Percentiles rank a stretch among this genome's conserved stretches.
These are phyloP conservation scores for Borostomias antarcticus DNA, from an alignment of 2,797 vertebrate genomes.

Conservation along the genomic window DNA sequence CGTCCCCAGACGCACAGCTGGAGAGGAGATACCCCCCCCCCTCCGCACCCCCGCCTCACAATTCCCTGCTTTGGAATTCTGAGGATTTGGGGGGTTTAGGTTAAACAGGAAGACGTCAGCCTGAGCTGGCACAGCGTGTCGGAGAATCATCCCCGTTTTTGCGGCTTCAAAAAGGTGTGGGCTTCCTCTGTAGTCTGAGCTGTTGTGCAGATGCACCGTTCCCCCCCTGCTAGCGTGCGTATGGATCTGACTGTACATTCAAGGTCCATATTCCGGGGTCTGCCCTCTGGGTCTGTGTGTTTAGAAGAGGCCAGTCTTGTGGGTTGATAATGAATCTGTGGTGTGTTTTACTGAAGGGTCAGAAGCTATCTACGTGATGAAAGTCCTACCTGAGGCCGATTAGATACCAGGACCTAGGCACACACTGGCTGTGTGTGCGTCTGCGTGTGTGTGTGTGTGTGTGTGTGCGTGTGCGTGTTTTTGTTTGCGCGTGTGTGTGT, in stretches of 20 bases:
- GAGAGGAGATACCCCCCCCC: background rate
- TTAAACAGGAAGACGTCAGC: constrained; percentile 41
- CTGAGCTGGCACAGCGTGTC: constrained; percentile 41
- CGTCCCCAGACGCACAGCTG: constrained; percentile 12
- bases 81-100: constrained; percentile 46
- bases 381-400: constrained; percentile 67
- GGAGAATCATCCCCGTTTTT: constrained; percentile 12
- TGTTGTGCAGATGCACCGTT: too few relatives aligned
- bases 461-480: constrained; percentile 23
- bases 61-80: constrained; percentile 45
- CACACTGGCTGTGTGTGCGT: constrained; percentile 49
- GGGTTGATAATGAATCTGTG: constrained; percentile 47
- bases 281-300: background rate
- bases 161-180: too few relatives aligned
- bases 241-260: too few relatives aligned
- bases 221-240: too few relatives aligned
- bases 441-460: constrained; percentile 28
- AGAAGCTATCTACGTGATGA: constrained; percentile 60
- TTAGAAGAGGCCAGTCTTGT: too few relatives aligned
- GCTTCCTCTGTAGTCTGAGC: too few relatives aligned
- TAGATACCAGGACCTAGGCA: constrained; percentile 59
- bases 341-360: constrained; percentile 43
- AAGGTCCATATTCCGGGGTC: background rate
- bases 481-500: too few relatives aligned
- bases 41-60: constrained; percentile 10